Conservation (phyloP, 2,888 invertebrate genomes). For the Ceratothoa steindachneri region DNA sequence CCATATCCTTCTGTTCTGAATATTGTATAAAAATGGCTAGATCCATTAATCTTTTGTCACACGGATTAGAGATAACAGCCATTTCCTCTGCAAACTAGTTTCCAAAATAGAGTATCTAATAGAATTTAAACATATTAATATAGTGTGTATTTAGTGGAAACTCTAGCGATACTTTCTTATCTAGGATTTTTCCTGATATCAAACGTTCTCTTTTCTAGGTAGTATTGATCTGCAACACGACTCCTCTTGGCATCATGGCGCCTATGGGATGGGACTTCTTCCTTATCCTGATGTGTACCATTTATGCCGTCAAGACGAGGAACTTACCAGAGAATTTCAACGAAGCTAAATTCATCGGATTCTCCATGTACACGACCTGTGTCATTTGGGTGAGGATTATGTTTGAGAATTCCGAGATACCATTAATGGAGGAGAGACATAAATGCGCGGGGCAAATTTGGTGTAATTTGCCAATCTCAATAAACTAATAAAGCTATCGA, state of each 20-base stretch:
- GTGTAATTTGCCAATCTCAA: too few relatives aligned
- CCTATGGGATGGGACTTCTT: constrained; percentile 56
- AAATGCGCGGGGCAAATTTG: too few relatives aligned
- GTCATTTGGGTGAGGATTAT: constrained; percentile 46
- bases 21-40: too few relatives aligned
- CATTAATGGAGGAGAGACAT: too few relatives aligned
- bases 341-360: constrained; percentile 55
- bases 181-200: neutral
- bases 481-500: too few relatives aligned
- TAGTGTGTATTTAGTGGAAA: neutral
- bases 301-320: constrained; percentile 71
- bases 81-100: too few relatives aligned
- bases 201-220: constrained; percentile 50
- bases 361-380: constrained; percentile 46
- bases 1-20: too few relatives aligned
- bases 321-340: constrained; percentile 79
- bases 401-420: too few relatives aligned
- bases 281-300: constrained; percentile 68
- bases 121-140: too few relatives aligned
- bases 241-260: constrained; percentile 57
- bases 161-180: neutral
- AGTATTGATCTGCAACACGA: constrained; percentile 49
- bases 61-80: too few relatives aligned
- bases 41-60: too few relatives aligned
- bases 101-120: too few relatives aligned